Conservation (phyloP, 2,113 vertebrate species). For the Heterotilapia buettikoferi region DNA sequence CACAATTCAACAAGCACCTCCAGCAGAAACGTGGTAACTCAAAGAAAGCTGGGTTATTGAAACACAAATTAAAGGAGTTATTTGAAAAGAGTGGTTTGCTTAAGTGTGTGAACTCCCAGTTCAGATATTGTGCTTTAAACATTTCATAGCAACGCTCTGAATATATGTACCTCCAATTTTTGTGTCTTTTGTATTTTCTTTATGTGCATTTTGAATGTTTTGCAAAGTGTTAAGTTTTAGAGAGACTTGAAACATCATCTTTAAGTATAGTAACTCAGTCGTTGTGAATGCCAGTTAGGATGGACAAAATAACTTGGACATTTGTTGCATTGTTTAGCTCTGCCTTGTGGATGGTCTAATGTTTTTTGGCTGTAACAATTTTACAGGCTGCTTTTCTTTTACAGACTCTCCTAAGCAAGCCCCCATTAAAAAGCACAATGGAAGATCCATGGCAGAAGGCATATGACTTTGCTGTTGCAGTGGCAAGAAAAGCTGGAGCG, state of each 20-base stretch:
- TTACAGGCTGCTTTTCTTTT: background rate
- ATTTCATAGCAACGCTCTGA: background rate
- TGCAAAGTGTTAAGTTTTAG: background rate
- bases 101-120: background rate
- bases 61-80: background rate
- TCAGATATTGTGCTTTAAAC: background rate
- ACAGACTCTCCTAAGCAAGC: background rate
- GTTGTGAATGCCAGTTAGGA: background rate
- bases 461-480: slow-evolving; percentile 62
- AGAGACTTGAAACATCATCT: background rate
- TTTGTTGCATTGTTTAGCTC: background rate
- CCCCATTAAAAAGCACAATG: slow-evolving; percentile 31
- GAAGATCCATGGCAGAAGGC: slow-evolving; percentile 56
- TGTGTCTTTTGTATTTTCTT: background rate
- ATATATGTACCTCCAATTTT: background rate
- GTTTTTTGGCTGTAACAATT: background rate
- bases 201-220: background rate
- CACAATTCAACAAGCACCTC: background rate
- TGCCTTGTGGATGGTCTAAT: background rate
- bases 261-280: background rate
- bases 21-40: background rate
- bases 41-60: background rate
- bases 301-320: background rate
- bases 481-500: slow-evolving; percentile 67
- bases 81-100: background rate